These are phyloP conservation scores for Xyrauchen texanus DNA, from an alignment of 2,113 vertebrate species.

Conservation along the genomic window DNA sequence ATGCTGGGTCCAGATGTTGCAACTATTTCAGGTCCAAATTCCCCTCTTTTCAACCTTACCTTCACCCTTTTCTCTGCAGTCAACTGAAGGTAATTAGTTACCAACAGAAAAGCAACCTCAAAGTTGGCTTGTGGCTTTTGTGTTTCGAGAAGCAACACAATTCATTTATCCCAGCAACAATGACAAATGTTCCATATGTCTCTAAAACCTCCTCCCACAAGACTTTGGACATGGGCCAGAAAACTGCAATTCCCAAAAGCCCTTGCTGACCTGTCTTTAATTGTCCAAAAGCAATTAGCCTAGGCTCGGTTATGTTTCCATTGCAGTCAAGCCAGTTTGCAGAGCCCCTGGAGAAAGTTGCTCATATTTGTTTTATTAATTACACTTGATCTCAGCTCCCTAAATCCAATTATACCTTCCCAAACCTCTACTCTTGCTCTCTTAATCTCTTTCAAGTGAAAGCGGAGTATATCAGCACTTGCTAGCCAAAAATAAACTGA, in stretches of 20 bases:
- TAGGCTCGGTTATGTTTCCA: slow-evolving; percentile 1
- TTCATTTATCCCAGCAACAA: slow-evolving; percentile 48
- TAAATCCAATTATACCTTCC: slow-evolving; percentile 62
- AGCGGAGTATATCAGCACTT: not conserved
- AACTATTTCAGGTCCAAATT: slow-evolving; percentile 35
- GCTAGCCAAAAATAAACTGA: not conserved
- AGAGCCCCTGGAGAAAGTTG: slow-evolving; percentile 25
- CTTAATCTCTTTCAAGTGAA: slow-evolving; percentile 7
- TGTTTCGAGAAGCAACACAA: not conserved
- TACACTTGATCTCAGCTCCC: slow-evolving; percentile 71
- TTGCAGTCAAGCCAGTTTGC: slow-evolving; percentile 25
- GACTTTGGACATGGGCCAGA: slow-evolving; percentile 9
- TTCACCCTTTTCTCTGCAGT: slow-evolving; percentile 48
- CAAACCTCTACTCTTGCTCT: slow-evolving; percentile 47
- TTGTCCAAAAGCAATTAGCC: slow-evolving; percentile 36
- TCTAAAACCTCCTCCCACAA: slow-evolving; percentile 38
- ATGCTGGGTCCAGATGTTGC: slow-evolving; percentile 19
- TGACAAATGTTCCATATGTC: slow-evolving; percentile 53
- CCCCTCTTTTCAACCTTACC: not conserved
- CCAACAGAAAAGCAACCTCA: slow-evolving; percentile 55
- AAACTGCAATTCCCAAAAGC: slow-evolving; percentile 38
- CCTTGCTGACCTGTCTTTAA: not conserved
- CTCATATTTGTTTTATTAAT: slow-evolving; percentile 66
- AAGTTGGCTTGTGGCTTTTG: slow-evolving; percentile 50
- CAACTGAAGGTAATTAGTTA: slow-evolving; percentile 67